A percentile compares a stretch with the other conserved stretches of the same genome.
Evolutionary conservation across 2,113 vertebrate species (phyloP).

Genomic region (Perccottus glenii): DNA sequence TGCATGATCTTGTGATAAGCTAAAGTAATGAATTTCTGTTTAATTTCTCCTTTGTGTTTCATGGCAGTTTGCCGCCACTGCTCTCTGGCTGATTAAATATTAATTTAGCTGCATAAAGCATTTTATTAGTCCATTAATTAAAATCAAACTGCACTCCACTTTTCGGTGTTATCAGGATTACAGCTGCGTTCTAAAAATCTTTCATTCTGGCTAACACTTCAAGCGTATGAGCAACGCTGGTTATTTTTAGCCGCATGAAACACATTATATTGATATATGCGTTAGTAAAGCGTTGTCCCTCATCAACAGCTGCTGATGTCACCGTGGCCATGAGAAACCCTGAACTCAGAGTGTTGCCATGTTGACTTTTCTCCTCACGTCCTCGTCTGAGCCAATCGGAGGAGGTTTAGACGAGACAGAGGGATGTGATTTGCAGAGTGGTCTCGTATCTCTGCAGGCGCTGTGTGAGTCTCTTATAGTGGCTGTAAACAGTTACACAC

Average conservation of each 20-base stretch:
- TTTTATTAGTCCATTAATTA: slow-evolving; percentile 72
- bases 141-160: slow-evolving; percentile 34
- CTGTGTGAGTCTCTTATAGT: slow-evolving; percentile 16
- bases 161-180: slow-evolving; percentile 51
- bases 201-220: slow-evolving; percentile 17
- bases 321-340: slow-evolving; percentile 37
- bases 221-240: background rate
- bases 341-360: slow-evolving; percentile 57
- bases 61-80: slow-evolving; percentile 29
- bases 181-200: slow-evolving; percentile 5
- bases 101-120: slow-evolving; percentile 54
- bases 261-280: slow-evolving; percentile 43
- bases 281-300: slow-evolving; percentile 23
- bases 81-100: slow-evolving; percentile 67
- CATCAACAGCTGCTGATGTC: slow-evolving; percentile 63
- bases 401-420: slow-evolving; percentile 6
- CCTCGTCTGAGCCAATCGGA: slow-evolving; percentile 45
- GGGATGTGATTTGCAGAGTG: slow-evolving; percentile 55
- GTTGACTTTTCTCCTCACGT: slow-evolving; percentile 29
- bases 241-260: slow-evolving; percentile 62
- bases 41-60: slow-evolving; percentile 59
- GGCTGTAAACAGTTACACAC: slow-evolving; percentile 27
- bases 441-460: slow-evolving; percentile 17
- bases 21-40: slow-evolving; percentile 49
- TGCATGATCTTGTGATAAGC: slow-evolving; percentile 52